These are phyloP conservation scores for Diachasmimorpha longicaudata DNA, from an alignment of 1,140 invertebrate genomes.

Conservation along the genomic window DNA sequence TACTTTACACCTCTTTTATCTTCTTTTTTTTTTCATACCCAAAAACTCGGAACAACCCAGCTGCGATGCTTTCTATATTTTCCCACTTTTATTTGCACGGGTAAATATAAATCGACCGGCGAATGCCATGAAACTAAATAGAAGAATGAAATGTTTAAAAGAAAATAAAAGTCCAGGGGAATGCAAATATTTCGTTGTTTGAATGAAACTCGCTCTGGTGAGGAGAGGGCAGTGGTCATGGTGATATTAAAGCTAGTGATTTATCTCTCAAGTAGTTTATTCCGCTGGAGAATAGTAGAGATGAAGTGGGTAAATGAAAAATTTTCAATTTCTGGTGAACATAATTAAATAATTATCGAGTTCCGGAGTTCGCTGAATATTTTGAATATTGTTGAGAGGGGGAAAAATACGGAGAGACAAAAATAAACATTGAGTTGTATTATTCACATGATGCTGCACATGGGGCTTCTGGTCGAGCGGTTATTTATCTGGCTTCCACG, in stretches of 20 bases:
- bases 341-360: constrained; percentile 46
- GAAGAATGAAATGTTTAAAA: neutral
- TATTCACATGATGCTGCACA: constrained; percentile 16
- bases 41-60: neutral
- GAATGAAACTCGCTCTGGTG: neutral
- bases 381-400: neutral
- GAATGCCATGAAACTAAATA: neutral
- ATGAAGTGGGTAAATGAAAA: neutral
- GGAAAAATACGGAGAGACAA: constrained; percentile 10
- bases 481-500: constrained; percentile 11
- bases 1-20: constrained; percentile 35
- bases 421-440: constrained; percentile 27
- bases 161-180: neutral
- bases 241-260: constrained; percentile 41
- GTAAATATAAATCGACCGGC: neutral
- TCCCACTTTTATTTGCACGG: neutral
- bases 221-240: neutral
- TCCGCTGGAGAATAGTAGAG: constrained; percentile 29
- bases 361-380: constrained; percentile 33
- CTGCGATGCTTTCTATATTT: neutral
- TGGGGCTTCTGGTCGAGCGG: neutral
- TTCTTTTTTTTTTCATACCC: neutral
- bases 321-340: neutral
- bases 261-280: constrained; percentile 39
- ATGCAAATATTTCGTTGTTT: constrained; percentile 4